These are phyloP conservation scores for Loxodonta africana DNA, from an alignment of 2,113 vertebrate genomes.

Conservation along the genomic window DNA sequence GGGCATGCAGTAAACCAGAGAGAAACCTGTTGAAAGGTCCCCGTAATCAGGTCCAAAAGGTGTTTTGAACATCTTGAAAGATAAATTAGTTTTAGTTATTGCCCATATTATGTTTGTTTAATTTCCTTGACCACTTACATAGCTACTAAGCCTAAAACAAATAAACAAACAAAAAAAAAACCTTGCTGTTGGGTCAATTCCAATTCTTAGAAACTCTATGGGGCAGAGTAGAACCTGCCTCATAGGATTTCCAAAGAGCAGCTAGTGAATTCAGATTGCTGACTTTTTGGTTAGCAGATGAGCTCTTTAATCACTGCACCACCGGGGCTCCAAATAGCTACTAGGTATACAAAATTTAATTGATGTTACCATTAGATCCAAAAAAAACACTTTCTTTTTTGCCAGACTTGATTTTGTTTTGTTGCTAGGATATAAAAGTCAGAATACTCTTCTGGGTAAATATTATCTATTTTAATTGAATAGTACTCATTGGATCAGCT, in stretches of 20 bases:
- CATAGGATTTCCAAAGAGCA: no score
- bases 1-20: background rate
- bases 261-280: no score
- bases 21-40: background rate
- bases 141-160: background rate
- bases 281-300: no score
- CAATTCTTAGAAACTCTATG: no score
- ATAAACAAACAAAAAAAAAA: no score
- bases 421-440: background rate
- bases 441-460: background rate
- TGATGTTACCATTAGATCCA: background rate
- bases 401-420: background rate
- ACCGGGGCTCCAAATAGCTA: background rate
- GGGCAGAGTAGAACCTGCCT: no score
- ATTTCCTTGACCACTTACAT: background rate
- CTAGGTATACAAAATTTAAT: background rate
- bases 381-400: background rate
- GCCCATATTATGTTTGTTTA: background rate
- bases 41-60: background rate
- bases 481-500: background rate
- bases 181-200: no score
- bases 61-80: background rate
- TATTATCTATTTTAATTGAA: slow-evolving; percentile 23
- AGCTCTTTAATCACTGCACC: no score
- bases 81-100: background rate